Base-by-base conservation (phyloP, 1,140 invertebrate species). In the Dysdera silvatica region DNA sequence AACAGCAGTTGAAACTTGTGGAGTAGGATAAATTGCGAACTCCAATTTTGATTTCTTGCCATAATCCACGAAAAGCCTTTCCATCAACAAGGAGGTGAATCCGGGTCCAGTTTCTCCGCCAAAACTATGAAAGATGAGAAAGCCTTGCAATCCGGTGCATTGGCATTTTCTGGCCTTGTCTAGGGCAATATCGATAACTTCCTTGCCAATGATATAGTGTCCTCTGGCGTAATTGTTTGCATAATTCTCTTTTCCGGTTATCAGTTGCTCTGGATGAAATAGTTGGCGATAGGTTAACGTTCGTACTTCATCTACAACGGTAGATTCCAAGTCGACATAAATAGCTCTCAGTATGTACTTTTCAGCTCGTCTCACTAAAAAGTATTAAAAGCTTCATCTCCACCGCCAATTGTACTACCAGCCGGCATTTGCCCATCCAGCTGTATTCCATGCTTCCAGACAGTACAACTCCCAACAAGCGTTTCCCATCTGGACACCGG, bases 281-380 rank as follows among this genome's bases (percentile, higher is more conserved):
- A 85, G 72, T 33, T 80, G 74, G 16, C 77, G 74, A 70, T 85
- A 85, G 2, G 78, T 77, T 3, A 84, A 83, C 16, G 79, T 83
- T 40, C 82, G 77, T 6, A 85, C 80, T 71, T 85, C 82, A 73
- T 86, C 84, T 61, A 91, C 84, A n/a, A 88, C 87, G 14, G 87
- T 89, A 31, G 88, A 87, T 64, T 91, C 88, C 60, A 89, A 77
- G 70, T 92, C 89, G 6, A 91, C 80, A 79, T 90, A 86, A 2
- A 91, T 81, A 8, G 88, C 83, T 40, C 87, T 80, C 6, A 87
- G 87, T 41, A 88, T 82, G 69, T 86, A 78, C 67, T 79, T 78
- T 54, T 87, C 87, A 82, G 20, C 87, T 86, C 32, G 89, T 95
- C 76, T 95, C 90, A 70, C 86, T 88, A 92, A 76, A 92, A 92